A percentile compares a stretch with the other conserved stretches of the same genome.
Conservation (phyloP, 2,113 vertebrate genomes). For the Tyrannus savana region DNA sequence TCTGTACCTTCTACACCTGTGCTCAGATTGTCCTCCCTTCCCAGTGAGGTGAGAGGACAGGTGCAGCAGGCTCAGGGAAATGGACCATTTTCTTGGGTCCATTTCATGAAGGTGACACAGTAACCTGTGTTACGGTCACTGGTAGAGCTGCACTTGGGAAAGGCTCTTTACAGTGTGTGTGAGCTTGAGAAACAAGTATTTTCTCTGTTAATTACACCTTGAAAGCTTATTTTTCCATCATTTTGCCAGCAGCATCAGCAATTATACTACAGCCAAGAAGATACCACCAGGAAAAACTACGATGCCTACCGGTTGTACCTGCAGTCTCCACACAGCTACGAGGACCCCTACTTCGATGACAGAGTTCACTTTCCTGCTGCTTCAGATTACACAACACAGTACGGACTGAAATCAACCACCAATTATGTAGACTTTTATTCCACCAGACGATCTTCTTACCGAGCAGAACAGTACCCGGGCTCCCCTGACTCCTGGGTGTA, state of each 20-base stretch:
- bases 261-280: constrained; percentile 88
- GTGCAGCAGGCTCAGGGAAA: no score
- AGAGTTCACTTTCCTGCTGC: constrained; percentile 87
- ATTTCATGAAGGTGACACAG: neutral
- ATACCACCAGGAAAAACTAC: constrained; percentile 87
- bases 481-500: constrained; percentile 99
- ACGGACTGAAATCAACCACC: constrained; percentile 91
- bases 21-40: neutral
- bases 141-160: neutral
- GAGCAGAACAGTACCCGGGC: constrained; percentile 94
- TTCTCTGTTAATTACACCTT: neutral
- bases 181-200: neutral
- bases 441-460: constrained; percentile 90
- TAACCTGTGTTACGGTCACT: accelerated
- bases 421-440: constrained; percentile 99
- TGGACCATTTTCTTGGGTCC: neutral
- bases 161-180: neutral
- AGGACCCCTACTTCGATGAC: constrained; percentile 91
- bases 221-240: constrained; percentile 3
- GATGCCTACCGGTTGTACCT: constrained; percentile 92
- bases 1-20: neutral
- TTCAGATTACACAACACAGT: constrained; percentile 85
- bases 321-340: constrained; percentile 92
- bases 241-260: constrained; percentile 82
- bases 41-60: neutral